Evolutionary conservation across 2,888 invertebrate genomes (phyloP), one percentile per base, ranked within the genome.

Genomic region (Gordius sp.): DNA sequence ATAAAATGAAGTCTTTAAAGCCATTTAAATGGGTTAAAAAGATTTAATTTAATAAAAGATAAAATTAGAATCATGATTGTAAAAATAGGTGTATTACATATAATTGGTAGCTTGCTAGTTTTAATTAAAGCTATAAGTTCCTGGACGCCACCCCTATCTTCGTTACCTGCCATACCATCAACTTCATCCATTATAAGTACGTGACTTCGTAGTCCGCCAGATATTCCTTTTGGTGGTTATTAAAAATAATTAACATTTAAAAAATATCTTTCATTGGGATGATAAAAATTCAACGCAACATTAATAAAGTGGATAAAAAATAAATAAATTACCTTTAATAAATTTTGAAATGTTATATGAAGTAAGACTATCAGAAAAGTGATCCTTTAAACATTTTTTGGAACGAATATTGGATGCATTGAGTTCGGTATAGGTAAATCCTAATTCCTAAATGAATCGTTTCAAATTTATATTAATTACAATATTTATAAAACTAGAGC

Each of bases 151-250:
- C 93, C 93, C 63, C 97, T 76, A 69, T 99, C 97, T 69, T 97
- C 87, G 68, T 93, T 97, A 1, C 93, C 93, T 1, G 89, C 84
- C 91, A 99, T 97, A 4, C 97, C 97, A 66, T 99, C 97, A 0
- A 99, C 93, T 75, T 99, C 97, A 66, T 99, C 97, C 97, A 99
- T 99, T n/a, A 99, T 75, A 2, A 99, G 71, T 16, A 85, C 85
- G 66, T 86, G 85, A 64, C 82, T 54, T 54, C 27, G n/a, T n/a
- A n/a, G n/a, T n/a, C n/a, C n/a, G n/a, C n/a, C n/a, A n/a, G n/a
- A n/a, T n/a, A n/a, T n/a, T n/a, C n/a, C n/a, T n/a, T n/a, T n/a
- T n/a, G n/a, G n/a, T n/a, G n/a, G n/a, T n/a, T n/a, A n/a, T n/a
- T n/a, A n/a, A n/a, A n/a, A n/a, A n/a, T n/a, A n/a, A n/a, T n/a